These are phyloP conservation scores for Diplazon laetatorius DNA, from an alignment of 2,888 invertebrate species.

Conservation along the genomic window DNA sequence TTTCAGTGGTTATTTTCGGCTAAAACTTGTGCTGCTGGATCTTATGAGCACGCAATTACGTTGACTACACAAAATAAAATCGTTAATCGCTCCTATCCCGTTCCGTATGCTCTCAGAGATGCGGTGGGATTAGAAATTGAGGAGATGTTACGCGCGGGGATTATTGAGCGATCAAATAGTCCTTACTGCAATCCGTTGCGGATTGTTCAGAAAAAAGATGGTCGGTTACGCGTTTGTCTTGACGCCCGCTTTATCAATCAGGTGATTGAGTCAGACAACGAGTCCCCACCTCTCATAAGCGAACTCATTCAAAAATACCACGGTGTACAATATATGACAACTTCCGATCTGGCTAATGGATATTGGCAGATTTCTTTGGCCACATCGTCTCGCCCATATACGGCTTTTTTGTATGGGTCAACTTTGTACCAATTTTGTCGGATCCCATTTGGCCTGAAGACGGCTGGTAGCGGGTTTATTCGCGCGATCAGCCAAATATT, in stretches of 20 bases:
- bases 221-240: constrained; percentile 14
- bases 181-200: constrained; percentile 72
- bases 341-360: neutral
- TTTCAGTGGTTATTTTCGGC: constrained; percentile 35
- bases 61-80: constrained; percentile 58
- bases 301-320: neutral
- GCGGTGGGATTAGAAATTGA: constrained; percentile 67
- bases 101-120: constrained; percentile 68
- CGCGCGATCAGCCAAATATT: constrained; percentile 65
- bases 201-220: constrained; percentile 72
- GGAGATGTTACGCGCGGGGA: constrained; percentile 65
- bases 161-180: constrained; percentile 65
- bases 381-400: constrained; percentile 51
- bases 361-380: constrained; percentile 64
- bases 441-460: neutral
- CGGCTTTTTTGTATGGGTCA: constrained; percentile 56
- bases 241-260: no score
- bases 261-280: no score
- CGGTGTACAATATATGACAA: neutral
- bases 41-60: constrained; percentile 58
- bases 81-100: constrained; percentile 64
- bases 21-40: neutral
- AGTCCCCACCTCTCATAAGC: no score
- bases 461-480: no score
- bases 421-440: constrained; percentile 62